Base-by-base conservation (phyloP, 2,797 vertebrate genomes). In the Knipowitschia caucasica region DNA sequence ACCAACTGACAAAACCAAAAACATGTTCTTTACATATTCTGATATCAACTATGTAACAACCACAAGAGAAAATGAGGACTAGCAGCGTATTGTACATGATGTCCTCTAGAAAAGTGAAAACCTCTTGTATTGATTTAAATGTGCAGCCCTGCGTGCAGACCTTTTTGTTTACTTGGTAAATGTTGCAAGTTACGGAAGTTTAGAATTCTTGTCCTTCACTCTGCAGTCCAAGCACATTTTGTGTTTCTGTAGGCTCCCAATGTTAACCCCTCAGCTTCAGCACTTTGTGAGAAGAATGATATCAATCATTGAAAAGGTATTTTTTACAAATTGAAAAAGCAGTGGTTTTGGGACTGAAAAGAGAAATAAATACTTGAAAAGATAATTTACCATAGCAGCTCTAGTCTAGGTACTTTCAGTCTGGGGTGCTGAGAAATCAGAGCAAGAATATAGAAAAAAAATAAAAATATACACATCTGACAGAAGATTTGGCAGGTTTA, bases 31-130 rank as follows among this genome's bases (percentile, higher is more conserved):
- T 75, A 65, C 67, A 78, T 74, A 86, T 74, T 80, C 75, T 75
- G 52, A 84, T 94, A 92, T 93, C 89, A 82, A 92, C 91, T 94
- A 95, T 94, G 92, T 91, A 93, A 94, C 92, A 94, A 94, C 94
- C 93, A 96, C 92, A 92, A 93, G 93, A 94, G 80, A 93, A 92
- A 24, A 93, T 90, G 89, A 91, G 90, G 93, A 94, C 94, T 95
- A 99, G 95, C 94, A 98, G 94, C 95, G 94, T 94, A 92, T 92
- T 96, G 94, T 94, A 97, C 93, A 96, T 52, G 91, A 95, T 92
- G 92, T 94, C 91, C 93, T 67, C 91, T 96, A 96, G 87, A 94
- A 96, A 96, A 96, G 92, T 94, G 93, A 96, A 91, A 72, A 93
- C 69, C 91, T 92, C 88, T 88, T 77, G 90, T 91, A 91, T 88